Evolutionary conservation across 2,113 vertebrate species (phyloP).

Genomic region (Prietella phreatophila): DNA sequence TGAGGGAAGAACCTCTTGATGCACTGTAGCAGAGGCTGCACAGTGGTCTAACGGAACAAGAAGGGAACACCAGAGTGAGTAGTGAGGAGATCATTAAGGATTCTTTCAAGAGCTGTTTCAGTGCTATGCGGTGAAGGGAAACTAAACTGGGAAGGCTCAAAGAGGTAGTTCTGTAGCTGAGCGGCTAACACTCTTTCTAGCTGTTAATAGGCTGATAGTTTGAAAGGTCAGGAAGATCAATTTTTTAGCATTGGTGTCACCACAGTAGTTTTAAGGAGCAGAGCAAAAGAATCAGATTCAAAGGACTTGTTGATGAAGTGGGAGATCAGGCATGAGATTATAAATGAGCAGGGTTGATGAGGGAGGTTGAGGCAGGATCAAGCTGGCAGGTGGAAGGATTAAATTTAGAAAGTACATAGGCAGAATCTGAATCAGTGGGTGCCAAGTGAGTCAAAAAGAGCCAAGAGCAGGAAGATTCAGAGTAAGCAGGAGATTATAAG

Average conservation of each 20-base stretch:
- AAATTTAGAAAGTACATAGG: constrained; percentile 19
- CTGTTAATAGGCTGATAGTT: background rate
- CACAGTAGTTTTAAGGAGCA: background rate
- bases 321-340: background rate
- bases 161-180: background rate
- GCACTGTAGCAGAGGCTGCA: background rate
- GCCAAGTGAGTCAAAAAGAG: background rate
- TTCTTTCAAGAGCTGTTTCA: background rate
- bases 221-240: background rate
- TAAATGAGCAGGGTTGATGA: background rate
- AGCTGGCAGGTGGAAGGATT: constrained; percentile 12
- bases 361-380: background rate
- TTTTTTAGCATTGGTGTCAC: background rate
- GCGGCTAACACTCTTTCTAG: background rate
- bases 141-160: background rate
- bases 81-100: background rate
- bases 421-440: background rate
- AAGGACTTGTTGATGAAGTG: background rate
- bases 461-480: background rate
- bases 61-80: background rate
- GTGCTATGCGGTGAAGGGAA: background rate
- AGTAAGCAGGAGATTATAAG: background rate
- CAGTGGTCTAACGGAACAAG: background rate
- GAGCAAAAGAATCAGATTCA: background rate
- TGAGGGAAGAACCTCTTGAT: background rate